Evolutionary conservation across 2,888 invertebrate species (phyloP).

Genomic region (Gnatocerus cornutus): DNA sequence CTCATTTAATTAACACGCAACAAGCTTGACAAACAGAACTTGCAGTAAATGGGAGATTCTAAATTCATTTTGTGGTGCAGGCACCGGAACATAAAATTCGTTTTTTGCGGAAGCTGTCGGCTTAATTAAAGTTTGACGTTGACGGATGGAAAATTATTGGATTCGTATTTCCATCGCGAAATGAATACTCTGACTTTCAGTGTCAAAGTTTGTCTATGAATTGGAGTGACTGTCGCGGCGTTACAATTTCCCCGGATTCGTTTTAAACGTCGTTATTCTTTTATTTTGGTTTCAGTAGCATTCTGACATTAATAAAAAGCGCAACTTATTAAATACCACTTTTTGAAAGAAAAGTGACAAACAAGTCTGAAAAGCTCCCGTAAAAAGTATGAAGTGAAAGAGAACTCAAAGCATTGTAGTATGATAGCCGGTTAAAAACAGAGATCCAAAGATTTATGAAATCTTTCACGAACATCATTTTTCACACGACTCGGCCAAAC

Average conservation of each 20-base stretch:
- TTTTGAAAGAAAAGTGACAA: slow-evolving; percentile 12
- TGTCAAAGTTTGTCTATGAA: too few relatives aligned
- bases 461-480: slow-evolving; percentile 15
- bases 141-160: too few relatives aligned
- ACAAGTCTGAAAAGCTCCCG: slow-evolving; percentile 6
- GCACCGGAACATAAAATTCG: too few relatives aligned
- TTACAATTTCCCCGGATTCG: too few relatives aligned
- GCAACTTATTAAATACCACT: slow-evolving; percentile 21
- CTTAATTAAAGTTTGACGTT: too few relatives aligned
- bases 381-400: slow-evolving; percentile 14
- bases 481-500: slow-evolving; percentile 2
- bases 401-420: slow-evolving; percentile 15
- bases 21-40: slow-evolving; percentile 23
- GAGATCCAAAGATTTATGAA: slow-evolving; percentile 32
- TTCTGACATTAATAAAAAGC: slow-evolving; percentile 6
- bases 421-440: slow-evolving; percentile 28
- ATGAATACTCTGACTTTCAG: too few relatives aligned
- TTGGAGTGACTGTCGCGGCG: too few relatives aligned
- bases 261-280: too few relatives aligned
- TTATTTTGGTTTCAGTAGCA: background rate
- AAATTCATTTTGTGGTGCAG: too few relatives aligned
- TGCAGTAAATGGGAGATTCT: background rate
- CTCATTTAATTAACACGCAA: slow-evolving; percentile 34
- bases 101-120: too few relatives aligned
- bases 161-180: too few relatives aligned